phyloP scores from a whole-genome alignment of 2,888 invertebrate genomes.

The Lamellibrachia satsuma region DNA sequence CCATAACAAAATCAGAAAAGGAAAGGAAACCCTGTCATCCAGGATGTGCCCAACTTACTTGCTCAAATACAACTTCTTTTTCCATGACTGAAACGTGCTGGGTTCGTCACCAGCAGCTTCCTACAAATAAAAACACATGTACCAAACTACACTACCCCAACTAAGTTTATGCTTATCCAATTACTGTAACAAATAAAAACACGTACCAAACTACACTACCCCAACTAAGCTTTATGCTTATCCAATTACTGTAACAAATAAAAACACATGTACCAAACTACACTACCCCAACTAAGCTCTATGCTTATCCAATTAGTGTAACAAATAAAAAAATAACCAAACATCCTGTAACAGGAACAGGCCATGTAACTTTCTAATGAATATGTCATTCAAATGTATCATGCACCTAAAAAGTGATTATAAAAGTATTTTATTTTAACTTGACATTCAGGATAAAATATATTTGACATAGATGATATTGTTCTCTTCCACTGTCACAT shows the following conservation, averaged over 20 bases:
- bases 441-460: background rate
- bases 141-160: too few species aligned
- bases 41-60: constrained; percentile 48
- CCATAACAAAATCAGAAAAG: too few species aligned
- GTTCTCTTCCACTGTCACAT: too few species aligned
- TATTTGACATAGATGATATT: background rate
- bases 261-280: background rate
- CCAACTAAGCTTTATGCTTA: too few species aligned
- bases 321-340: background rate
- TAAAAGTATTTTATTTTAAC: background rate
- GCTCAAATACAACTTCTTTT: constrained; percentile 61
- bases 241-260: too few species aligned
- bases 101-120: background rate
- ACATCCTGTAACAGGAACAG: background rate
- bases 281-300: too few species aligned
- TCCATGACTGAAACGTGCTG: constrained; percentile 49
- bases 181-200: too few species aligned
- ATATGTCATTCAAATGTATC: background rate
- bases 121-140: background rate
- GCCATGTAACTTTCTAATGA: background rate
- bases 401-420: background rate
- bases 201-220: constrained; percentile 8
- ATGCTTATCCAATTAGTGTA: too few species aligned
- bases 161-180: too few species aligned
- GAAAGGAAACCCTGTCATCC: too few species aligned